Evolutionary conservation across 2,113 vertebrate genomes (phyloP).

Genomic region (Muntiacus reevesi): DNA sequence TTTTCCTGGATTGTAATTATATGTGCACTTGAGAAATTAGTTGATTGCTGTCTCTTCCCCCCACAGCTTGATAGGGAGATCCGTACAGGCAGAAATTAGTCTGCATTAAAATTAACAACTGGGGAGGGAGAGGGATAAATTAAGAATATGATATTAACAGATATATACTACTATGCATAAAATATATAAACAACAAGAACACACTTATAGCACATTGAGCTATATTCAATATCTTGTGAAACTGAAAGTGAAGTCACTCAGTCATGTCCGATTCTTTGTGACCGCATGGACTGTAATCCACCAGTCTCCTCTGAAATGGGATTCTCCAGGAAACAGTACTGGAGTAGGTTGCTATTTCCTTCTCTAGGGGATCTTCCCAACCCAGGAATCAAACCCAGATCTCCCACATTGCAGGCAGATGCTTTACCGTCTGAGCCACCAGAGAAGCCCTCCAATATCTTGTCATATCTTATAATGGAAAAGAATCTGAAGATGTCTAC

Average conservation of each 20-base stretch:
- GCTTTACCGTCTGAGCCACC: neutral
- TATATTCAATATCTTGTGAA: neutral
- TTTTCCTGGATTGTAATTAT: neutral
- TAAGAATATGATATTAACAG: neutral
- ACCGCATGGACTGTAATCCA: neutral
- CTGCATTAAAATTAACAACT: neutral
- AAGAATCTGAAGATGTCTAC: neutral
- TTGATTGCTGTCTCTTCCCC: fast-evolving
- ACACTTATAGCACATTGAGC: neutral
- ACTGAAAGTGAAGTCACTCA: neutral
- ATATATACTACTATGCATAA: no score
- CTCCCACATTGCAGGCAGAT: neutral
- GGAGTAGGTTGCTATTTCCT: neutral
- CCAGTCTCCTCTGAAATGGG: neutral
- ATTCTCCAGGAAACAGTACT: neutral
- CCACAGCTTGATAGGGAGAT: neutral
- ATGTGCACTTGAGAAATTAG: neutral
- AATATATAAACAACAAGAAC: neutral
- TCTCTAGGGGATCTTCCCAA: neutral
- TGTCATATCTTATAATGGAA: no score
- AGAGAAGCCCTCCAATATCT: neutral
- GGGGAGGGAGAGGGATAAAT: neutral
- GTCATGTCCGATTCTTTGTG: neutral
- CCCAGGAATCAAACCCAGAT: neutral
- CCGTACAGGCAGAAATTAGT: neutral